These are phyloP conservation scores for Pteropus rufus DNA, from an alignment of 2,797 vertebrate genomes.

Conservation along the genomic window DNA sequence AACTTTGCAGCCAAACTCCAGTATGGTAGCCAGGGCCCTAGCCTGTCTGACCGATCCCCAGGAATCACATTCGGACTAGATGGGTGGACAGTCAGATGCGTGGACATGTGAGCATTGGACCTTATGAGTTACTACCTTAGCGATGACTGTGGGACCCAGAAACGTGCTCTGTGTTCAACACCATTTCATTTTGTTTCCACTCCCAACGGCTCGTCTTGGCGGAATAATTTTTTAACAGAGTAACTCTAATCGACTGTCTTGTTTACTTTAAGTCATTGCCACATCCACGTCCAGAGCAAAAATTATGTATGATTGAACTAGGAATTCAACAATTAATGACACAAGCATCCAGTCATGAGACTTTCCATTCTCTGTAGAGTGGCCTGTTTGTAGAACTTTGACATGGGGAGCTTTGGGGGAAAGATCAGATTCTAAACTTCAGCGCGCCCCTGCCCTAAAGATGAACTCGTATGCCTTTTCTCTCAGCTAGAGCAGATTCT, in stretches of 20 bases:
- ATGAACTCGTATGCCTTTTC: not conserved
- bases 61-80: not conserved
- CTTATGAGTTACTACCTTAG: not conserved
- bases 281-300: constrained; percentile 12
- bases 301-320: constrained; percentile 11
- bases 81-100: too few relatives aligned
- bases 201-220: constrained; percentile 19
- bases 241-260: constrained; percentile 42
- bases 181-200: constrained; percentile 21
- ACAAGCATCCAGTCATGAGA: not conserved
- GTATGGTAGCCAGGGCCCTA: not conserved
- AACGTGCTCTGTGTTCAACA: not conserved
- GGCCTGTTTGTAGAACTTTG: not conserved
- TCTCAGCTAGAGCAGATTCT: not conserved
- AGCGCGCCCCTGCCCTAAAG: not conserved
- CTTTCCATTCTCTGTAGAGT: not conserved
- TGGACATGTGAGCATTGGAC: not conserved
- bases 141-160: not conserved
- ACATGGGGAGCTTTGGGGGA: not conserved
- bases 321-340: constrained; percentile 19
- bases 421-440: not conserved
- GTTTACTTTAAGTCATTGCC: constrained; percentile 21
- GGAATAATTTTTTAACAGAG: constrained; percentile 17
- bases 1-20: not conserved
- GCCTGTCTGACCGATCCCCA: not conserved